These are phyloP conservation scores for Spodoptera frugiperda DNA, from an alignment of 1,140 invertebrate species.

Conservation along the genomic window DNA sequence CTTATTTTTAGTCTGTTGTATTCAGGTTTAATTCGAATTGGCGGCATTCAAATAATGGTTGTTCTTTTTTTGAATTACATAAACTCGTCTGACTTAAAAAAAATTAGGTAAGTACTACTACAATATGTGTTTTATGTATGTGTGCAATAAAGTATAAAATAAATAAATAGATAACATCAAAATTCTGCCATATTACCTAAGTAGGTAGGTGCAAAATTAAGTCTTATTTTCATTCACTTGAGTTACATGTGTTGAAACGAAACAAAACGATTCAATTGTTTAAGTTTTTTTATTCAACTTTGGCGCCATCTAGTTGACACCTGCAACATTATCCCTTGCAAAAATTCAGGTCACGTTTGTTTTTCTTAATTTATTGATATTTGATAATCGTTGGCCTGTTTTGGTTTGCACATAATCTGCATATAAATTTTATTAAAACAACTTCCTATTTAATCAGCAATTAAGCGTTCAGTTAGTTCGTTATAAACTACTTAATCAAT, in stretches of 20 bases:
- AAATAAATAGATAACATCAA: too few species aligned
- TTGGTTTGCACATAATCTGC: conserved; percentile 23
- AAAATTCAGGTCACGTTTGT: conserved; percentile 29
- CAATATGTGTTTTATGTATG: too few species aligned
- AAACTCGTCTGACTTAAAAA: too few species aligned
- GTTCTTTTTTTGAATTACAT: too few species aligned
- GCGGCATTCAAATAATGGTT: too few species aligned
- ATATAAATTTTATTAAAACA: conserved; percentile 27
- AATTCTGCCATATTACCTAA: too few species aligned
- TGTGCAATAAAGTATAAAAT: too few species aligned
- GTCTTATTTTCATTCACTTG: too few species aligned
- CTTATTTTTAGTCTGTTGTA: background rate
- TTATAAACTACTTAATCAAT: conserved; percentile 6
- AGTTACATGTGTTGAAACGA: background rate
- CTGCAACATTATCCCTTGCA: background rate
- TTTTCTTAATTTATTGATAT: conserved; percentile 31
- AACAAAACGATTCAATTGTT: conserved; percentile 17
- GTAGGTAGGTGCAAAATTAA: too few species aligned
- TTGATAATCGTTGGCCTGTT: conserved; percentile 34
- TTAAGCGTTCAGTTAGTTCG: background rate
- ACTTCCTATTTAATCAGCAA: conserved; percentile 35
- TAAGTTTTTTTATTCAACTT: background rate
- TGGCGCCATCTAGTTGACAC: conserved; percentile 13
- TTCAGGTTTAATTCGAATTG: too few species aligned
- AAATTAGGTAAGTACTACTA: too few species aligned